Evolutionary conservation across 2,797 vertebrate genomes (phyloP), one percentile per base, ranked within the genome.

Genomic region (Nothura maculosa): DNA sequence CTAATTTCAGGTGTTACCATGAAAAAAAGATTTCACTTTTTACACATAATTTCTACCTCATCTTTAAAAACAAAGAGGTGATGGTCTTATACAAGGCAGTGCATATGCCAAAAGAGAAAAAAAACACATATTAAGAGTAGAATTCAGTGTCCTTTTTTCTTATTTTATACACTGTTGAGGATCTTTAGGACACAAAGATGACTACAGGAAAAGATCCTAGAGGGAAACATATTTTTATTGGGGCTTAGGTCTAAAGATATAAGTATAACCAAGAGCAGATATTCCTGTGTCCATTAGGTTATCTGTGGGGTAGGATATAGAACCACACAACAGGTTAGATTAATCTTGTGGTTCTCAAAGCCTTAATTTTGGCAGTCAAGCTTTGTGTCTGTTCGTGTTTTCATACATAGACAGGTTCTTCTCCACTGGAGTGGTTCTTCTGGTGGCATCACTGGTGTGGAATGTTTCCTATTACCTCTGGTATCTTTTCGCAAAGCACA

Each of bases 31-130:
- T 38, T 38, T 38, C 19, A 48, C 19, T 36, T 85, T 66, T 60
- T 70, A 60, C 24, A 5, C 57, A 25, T 22, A 70, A 72, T 87
- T 89, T 80, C 40, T n/a, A 30, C 7, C 1, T 69, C 1, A 22
- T 79, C 89, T 89, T 87, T 42, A 90, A 82, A 82, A 89, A 34
- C 4, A 80, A 81, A 74, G 32, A 76, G 8, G 2, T 9, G 9
- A 47, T 89, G 87, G 6, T 83, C 16, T 58, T 90, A 43, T 87
- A 5, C 34, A 32, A 28, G 45, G 22, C 67, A 70, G 24, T 28
- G 28, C 19, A 27, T 38, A 45, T 38, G 7, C 27, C 43, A 45
- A 21, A 78, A 22, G 3, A 78, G 40, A 81, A 68, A 32, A 81
- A 68, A 32, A 18, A 10, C 55, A 43, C 47, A 13, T 73, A 36